Conservation (phyloP, 2,113 vertebrate genomes). For the Pterocles gutturalis region DNA sequence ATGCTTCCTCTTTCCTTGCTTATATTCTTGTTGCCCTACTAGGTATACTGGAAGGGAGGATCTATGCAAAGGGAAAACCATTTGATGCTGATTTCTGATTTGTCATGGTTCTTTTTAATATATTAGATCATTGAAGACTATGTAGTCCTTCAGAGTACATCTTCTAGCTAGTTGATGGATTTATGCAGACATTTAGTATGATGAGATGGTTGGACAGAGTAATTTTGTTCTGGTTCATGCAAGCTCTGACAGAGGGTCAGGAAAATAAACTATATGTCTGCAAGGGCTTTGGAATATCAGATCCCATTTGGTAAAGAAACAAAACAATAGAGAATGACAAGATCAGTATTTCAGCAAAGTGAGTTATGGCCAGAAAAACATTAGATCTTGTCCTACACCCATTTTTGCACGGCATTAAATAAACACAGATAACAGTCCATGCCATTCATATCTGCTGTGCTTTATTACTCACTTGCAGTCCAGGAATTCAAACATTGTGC, state of each 20-base stretch:
- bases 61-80: background rate
- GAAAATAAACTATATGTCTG: conserved; percentile 29
- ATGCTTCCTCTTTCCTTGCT: background rate
- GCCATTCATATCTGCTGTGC: background rate
- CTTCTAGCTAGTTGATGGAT: background rate
- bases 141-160: conserved; percentile 4
- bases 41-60: background rate
- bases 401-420: background rate
- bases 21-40: background rate
- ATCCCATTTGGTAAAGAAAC: conserved; percentile 3
- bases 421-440: background rate
- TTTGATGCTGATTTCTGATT: background rate
- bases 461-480: background rate
- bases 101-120: background rate
- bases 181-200: background rate
- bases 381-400: background rate
- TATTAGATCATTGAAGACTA: background rate
- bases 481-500: background rate
- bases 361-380: background rate
- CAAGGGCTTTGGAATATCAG: conserved; percentile 14
- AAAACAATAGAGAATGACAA: conserved; percentile 21
- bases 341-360: background rate
- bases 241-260: conserved; percentile 8
- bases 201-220: background rate
- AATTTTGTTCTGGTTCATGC: conserved; percentile 1